phyloP scores from a whole-genome alignment of 1,140 invertebrate species.

The Drosophila takahashii region DNA sequence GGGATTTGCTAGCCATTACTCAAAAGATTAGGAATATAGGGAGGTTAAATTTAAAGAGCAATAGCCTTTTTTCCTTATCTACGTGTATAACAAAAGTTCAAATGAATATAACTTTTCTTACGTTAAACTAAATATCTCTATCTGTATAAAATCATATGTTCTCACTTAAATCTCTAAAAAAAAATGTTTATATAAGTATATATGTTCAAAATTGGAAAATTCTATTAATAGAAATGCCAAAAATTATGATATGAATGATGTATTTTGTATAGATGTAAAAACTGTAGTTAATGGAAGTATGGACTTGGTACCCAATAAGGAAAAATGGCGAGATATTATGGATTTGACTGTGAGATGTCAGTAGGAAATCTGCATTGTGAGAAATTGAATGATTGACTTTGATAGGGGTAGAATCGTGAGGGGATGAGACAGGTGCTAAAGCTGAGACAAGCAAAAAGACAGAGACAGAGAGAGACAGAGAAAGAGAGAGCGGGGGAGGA shows the following conservation, averaged over 20 bases:
- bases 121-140: too few relatives aligned
- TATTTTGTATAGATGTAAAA: background rate
- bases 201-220: too few relatives aligned
- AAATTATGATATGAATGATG: too few relatives aligned
- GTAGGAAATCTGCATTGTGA: background rate
- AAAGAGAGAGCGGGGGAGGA: constrained; percentile 4
- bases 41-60: too few relatives aligned
- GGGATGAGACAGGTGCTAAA: constrained; percentile 35
- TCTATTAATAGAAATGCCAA: too few relatives aligned
- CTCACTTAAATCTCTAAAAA: too few relatives aligned
- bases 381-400: constrained; percentile 15
- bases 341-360: background rate
- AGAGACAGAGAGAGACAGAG: constrained; percentile 23
- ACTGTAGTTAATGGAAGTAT: background rate
- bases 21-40: background rate
- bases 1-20: background rate
- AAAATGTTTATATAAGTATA: too few relatives aligned
- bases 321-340: too few relatives aligned
- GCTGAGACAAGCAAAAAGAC: constrained; percentile 21
- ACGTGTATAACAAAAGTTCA: too few relatives aligned
- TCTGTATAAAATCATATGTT: too few relatives aligned
- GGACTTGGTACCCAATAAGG: background rate
- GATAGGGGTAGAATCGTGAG: constrained; percentile 16
- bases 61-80: too few relatives aligned
- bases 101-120: background rate